These are phyloP conservation scores for Heterohyrax brucei DNA, from an alignment of 2,797 vertebrate genomes.

Conservation along the genomic window DNA sequence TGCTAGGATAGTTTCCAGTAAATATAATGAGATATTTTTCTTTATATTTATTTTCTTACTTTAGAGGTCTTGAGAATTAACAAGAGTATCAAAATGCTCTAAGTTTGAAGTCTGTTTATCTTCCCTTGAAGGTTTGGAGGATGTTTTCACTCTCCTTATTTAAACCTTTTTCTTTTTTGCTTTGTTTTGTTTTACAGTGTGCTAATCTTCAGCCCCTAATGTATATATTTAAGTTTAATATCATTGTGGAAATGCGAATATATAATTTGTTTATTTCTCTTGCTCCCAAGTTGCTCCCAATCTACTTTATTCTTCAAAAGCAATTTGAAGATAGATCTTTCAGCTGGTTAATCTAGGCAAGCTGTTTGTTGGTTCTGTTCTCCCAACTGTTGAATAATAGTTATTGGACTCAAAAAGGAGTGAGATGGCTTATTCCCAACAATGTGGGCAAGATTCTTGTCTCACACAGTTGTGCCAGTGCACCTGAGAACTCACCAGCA, in stretches of 20 bases:
- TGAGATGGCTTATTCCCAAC: slow-evolving; percentile 18
- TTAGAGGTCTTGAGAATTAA: slow-evolving; percentile 21
- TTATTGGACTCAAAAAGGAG: slow-evolving; percentile 61
- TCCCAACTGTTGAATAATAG: slow-evolving; percentile 69
- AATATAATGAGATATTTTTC: slow-evolving; percentile 36
- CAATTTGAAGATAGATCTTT: slow-evolving; percentile 69
- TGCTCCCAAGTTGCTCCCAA: slow-evolving; percentile 54
- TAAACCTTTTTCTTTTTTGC: not conserved
- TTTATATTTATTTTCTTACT: slow-evolving; percentile 50
- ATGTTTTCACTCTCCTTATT: not conserved
- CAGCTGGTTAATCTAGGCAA: slow-evolving; percentile 71
- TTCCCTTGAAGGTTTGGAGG: slow-evolving; percentile 34
- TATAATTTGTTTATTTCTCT: slow-evolving; percentile 74
- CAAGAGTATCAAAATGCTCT: slow-evolving; percentile 14
- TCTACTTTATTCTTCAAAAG: slow-evolving; percentile 74
- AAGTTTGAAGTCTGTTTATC: slow-evolving; percentile 52
- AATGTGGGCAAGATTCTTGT: slow-evolving; percentile 41
- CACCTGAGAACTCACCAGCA: slow-evolving; percentile 67
- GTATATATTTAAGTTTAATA: slow-evolving; percentile 43
- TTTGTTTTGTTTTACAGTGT: slow-evolving; percentile 5
- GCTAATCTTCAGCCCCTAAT: not conserved
- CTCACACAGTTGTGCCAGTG: slow-evolving; percentile 47
- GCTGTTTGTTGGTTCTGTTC: slow-evolving; percentile 60
- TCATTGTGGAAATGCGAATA: slow-evolving; percentile 38
- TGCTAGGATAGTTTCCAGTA: not conserved